Base-by-base conservation (phyloP, 2,888 invertebrate species). In the Lasioglossum morio region DNA sequence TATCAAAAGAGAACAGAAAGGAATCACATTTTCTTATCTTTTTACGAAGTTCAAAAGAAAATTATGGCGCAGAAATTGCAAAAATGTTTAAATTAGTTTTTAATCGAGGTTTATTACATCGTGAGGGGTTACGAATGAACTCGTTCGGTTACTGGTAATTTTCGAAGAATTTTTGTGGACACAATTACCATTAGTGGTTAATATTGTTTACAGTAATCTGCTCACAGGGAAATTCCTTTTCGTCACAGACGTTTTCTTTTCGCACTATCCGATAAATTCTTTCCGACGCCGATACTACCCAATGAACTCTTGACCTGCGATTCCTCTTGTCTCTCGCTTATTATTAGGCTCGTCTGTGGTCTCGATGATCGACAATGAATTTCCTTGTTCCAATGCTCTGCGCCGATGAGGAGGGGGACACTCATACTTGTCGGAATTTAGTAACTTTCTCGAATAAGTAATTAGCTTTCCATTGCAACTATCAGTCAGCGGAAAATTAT, bases 291-390 rank as follows among this genome's bases (percentile, higher is more conserved):
- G 70, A 81, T 77, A 72, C 66, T 53, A 66, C 30, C 66, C 60
- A 46, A 46, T 76, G 81, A 82, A 66, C 82, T 77, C 72, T 48
- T 84, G 82, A 88, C 85, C 90, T 75, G n/a, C 57, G 88, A 85
- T 86, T 87, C 84, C 88, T 81, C 79, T 79, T 72, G 78, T 82
- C 77, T 79, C 57, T 19, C 23, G 46, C 34, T 72, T 43, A 74
- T 76, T 85, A 76, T 70, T 77, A 14, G 57, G 23, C n/a, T 4
- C 60, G 72, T n/a, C 77, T 19, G n/a, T 23, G 12, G 34, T n/a
- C 74, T 60, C 46, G 74, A 77, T 85, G 75, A 78, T 75, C 75
- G 75, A 86, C 86, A 81, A 81, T 86, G 81, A 66, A 81, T 86
- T 78, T 85, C 85, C 81, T 85, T 84, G 84, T 79, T 74, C 27